Evolutionary conservation across 2,888 invertebrate genomes (phyloP), one percentile per base, ranked within the genome.

Genomic region (Cheilosia pagana): DNA sequence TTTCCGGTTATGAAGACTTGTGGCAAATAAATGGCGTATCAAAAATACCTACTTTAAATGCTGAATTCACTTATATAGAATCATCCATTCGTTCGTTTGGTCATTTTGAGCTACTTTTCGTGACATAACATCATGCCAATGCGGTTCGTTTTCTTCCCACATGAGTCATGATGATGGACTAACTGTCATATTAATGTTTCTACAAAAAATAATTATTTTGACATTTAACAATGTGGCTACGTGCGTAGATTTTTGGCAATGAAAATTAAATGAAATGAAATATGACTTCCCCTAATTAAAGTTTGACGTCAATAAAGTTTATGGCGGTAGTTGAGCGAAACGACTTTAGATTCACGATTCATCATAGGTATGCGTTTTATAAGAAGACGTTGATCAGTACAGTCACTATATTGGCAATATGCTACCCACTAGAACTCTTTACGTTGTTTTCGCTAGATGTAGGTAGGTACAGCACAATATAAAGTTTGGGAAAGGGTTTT

Each of bases 161-260:
- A 63, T 74, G 74, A 74, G 31, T 74, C 74, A 63, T 25, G 50
- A n/a, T 55, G 41, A n/a, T n/a, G 7, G 63, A 50, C 21, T 62
- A 8, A 25, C 31, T 74, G 74, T 63, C 74, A 72, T 62, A 72
- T 53, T 72, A 53, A 53, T 53, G 39, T 41, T 72, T 72, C 62
- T 21, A 39, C n/a, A 48, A 19, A 31, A 62, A 53, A 53, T 52
- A 53, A 62, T 72, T 72, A 52, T 23, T 60, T 60, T 62, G 52
- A 70, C 39, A n/a, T 45, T 57, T 43, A 4, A n/a, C 43, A 21
- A 48, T 7, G 7, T 57, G 14, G 7, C 14, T 10, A 31, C 60
- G 43, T 62, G 21, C 21, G 12, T 14, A n/a, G 0, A 12, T 5
- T 25, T 41, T 28, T 45, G 45, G 35, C 10, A 3, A 35, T 3